Percentiles rank a stretch among this genome's conserved stretches.
Conservation (phyloP, 2,888 invertebrate genomes). For the Euclidia mi region DNA sequence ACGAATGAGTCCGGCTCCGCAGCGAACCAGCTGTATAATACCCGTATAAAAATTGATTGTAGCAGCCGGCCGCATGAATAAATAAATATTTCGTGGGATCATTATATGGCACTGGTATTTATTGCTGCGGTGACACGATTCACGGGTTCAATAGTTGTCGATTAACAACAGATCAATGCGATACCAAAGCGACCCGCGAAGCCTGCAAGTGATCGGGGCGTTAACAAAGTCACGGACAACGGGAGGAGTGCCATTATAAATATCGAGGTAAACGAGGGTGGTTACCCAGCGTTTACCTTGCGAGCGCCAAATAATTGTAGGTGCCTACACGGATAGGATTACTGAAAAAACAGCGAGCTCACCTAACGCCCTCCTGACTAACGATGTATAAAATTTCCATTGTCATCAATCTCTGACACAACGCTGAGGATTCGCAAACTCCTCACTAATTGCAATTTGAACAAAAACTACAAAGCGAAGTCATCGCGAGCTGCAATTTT, state of each 20-base stretch:
- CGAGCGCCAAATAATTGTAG: constrained; percentile 74
- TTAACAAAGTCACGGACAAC: constrained; percentile 41
- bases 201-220: constrained; percentile 46
- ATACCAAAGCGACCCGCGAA: constrained; percentile 32
- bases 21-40: constrained; percentile 76
- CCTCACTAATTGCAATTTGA: constrained; percentile 90
- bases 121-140: constrained; percentile 77
- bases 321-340: constrained; percentile 80
- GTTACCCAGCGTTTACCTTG: constrained; percentile 69
- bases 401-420: constrained; percentile 90
- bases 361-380: constrained; percentile 87
- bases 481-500: constrained; percentile 86
- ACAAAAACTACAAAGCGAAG: constrained; percentile 88
- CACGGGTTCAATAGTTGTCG: constrained; percentile 72
- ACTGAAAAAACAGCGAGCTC: constrained; percentile 85
- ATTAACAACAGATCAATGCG: constrained; percentile 69
- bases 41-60: constrained; percentile 83
- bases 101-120: constrained; percentile 69
- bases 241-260: too few species aligned
- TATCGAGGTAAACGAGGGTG: too few species aligned
- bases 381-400: constrained; percentile 90
- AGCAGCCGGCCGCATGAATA: constrained; percentile 63
- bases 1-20: constrained; percentile 76
- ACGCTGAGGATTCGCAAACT: constrained; percentile 87
- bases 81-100: constrained; percentile 67